Conservation (phyloP, 2,797 vertebrate genomes). For the Manis crassicaudata region DNA sequence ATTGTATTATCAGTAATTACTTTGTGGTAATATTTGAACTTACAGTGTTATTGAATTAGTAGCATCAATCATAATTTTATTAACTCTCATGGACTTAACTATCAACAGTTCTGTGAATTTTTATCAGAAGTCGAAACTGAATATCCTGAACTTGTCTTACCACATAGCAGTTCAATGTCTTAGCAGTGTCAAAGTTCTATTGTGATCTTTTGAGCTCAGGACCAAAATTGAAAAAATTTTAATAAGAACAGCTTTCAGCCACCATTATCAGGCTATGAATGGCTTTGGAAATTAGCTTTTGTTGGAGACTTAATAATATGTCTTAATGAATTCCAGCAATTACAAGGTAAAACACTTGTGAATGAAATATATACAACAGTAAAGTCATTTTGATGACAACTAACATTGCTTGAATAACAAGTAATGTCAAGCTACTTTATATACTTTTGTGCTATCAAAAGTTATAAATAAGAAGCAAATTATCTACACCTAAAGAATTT, state of each 20-base stretch:
- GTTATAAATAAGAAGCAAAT: constrained; percentile 53
- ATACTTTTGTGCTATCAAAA: background rate
- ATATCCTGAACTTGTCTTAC: background rate
- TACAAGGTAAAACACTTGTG: constrained; percentile 16
- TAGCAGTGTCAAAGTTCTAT: constrained; percentile 7
- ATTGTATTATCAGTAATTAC: constrained; percentile 20
- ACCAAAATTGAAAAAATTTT: constrained; percentile 1
- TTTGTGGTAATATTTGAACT: constrained; percentile 39
- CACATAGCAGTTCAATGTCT: background rate
- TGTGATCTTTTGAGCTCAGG: constrained; percentile 31
- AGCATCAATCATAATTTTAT: constrained; percentile 9
- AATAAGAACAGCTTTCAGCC: background rate
- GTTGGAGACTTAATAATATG: background rate
- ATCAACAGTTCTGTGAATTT: constrained; percentile 38
- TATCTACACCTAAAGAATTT: constrained; percentile 32
- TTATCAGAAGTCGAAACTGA: constrained; percentile 38
- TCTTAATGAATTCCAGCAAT: constrained; percentile 49
- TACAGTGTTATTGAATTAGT: constrained; percentile 33
- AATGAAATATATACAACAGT: constrained; percentile 5
- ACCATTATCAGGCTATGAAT: constrained; percentile 25
- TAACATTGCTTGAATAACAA: constrained; percentile 40
- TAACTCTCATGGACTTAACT: background rate
- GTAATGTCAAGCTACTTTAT: constrained; percentile 28
- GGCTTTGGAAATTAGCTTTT: constrained; percentile 53
- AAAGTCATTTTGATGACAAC: constrained; percentile 38